Base-by-base conservation (phyloP, 2,888 invertebrate genomes). In the Nomada lathburiana region DNA sequence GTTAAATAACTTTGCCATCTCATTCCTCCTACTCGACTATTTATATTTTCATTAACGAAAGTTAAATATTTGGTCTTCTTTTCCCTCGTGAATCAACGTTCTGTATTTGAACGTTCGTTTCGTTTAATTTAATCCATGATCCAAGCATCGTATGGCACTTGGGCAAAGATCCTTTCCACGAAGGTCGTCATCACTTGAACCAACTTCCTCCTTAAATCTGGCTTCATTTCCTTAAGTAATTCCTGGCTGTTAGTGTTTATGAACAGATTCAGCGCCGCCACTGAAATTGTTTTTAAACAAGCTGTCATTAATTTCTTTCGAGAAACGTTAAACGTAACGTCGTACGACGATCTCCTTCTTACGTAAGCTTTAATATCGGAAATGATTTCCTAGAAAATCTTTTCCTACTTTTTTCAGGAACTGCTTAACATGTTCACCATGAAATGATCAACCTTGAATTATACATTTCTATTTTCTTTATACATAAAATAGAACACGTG, bases 201-300 rank as follows among this genome's bases (percentile, higher is more conserved):
- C 44, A 98, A 94, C 93, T 98, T 97, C 82, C 95, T 95, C 91
- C 97, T 96, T 76, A 98, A 94, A 89, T 97, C 96, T 0, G 98
- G 98, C 91, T 98, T 98, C 98, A 98, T 98, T 94, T 98, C 98
- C 91, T 97, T 97, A 63, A 98, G 94, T 18, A 98, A 94, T 86
- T 98, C 98, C 91, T 98, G 97, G 0, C 97, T 96, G 93, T 98
- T 97, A 1, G 97, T 96, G 94, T 98, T 98, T 93, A 98, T 98
- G 94, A 98, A 98, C 64, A 97, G 94, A 94, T 98, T 98, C 82
- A 98, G 93, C 18, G 97, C 98, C 20, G 97, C 97, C 93, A 97
- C 98, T 98, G 95, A 85, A 85, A 76, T 36, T 18, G 29, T 26
- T 53, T 55, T 53, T 53, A 53, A 53, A 9, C 52, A n/a, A 53